A percentile compares a stretch with the other conserved stretches of the same genome.
Evolutionary conservation across 1,140 invertebrate genomes (phyloP).

Genomic region (Asobara japonica): DNA sequence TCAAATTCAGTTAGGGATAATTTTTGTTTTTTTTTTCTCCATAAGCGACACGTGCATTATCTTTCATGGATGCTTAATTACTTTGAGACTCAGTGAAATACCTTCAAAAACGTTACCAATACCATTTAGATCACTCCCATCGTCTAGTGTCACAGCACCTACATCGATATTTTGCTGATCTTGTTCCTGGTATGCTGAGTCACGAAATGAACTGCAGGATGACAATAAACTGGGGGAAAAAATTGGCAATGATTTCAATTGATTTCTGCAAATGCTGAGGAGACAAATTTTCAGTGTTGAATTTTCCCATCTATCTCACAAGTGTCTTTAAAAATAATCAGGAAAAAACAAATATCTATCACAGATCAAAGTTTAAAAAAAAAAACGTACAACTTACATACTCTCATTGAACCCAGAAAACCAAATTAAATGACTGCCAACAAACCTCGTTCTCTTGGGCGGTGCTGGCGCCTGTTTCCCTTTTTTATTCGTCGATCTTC

Average conservation of each 20-base stretch:
- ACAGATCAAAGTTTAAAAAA: too few relatives aligned
- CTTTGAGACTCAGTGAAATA: conserved; percentile 58
- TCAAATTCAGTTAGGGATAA: conserved; percentile 22
- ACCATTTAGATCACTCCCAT: conserved; percentile 76
- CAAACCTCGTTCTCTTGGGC: conserved; percentile 93
- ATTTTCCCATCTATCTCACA: background rate
- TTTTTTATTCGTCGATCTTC: conserved; percentile 85
- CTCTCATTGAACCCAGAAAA: too few relatives aligned
- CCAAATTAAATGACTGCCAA: conserved; percentile 1
- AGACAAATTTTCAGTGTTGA: background rate
- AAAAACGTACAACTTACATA: too few relatives aligned
- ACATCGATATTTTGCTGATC: conserved; percentile 61
- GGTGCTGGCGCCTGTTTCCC: conserved; percentile 95
- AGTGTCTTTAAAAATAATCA: too few relatives aligned
- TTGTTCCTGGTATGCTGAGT: conserved; percentile 71
- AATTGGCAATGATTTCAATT: conserved; percentile 16
- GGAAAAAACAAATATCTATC: too few relatives aligned
- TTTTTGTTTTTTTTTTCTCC: conserved; percentile 38
- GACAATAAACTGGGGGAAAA: conserved; percentile 75
- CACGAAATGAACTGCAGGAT: conserved; percentile 85
- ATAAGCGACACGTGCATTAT: conserved; percentile 52
- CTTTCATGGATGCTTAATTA: conserved; percentile 44
- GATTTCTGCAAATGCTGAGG: background rate
- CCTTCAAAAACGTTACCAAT: conserved; percentile 73
- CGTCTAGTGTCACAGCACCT: conserved; percentile 65